These are phyloP conservation scores for Helicolenus hilgendorfi DNA, from an alignment of 2,797 vertebrate species.

Conservation along the genomic window DNA sequence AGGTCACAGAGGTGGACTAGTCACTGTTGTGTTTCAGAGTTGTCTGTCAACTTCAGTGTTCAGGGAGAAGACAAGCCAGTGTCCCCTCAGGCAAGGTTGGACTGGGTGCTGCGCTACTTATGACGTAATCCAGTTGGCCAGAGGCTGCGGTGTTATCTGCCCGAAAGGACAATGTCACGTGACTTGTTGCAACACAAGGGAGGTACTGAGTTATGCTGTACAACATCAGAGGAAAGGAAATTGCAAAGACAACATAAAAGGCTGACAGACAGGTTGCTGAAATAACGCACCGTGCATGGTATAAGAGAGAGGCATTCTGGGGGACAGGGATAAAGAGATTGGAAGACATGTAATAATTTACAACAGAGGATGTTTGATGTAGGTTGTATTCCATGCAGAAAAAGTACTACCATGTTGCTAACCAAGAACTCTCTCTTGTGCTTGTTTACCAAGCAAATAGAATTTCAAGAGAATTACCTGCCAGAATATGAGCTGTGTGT, in stretches of 20 bases:
- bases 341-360: neutral
- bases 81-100: neutral
- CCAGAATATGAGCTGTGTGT: neutral
- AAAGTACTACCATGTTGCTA: neutral
- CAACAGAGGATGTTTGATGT: neutral
- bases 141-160: neutral
- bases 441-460: neutral
- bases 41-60: neutral
- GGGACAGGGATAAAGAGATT: neutral
- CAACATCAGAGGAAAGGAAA: neutral
- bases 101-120: neutral
- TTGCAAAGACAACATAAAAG: neutral
- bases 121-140: conserved; percentile 30
- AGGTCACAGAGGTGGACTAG: neutral
- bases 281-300: neutral
- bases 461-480: neutral
- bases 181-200: neutral
- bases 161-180: neutral
- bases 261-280: neutral
- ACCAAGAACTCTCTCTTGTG: neutral
- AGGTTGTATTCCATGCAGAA: neutral
- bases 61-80: neutral
- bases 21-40: neutral
- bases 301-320: neutral
- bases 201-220: neutral